Percentiles rank a stretch among this genome's conserved stretches.
Evolutionary conservation across 2,113 vertebrate genomes (phyloP).

Genomic region (Apeltes quadracus): DNA sequence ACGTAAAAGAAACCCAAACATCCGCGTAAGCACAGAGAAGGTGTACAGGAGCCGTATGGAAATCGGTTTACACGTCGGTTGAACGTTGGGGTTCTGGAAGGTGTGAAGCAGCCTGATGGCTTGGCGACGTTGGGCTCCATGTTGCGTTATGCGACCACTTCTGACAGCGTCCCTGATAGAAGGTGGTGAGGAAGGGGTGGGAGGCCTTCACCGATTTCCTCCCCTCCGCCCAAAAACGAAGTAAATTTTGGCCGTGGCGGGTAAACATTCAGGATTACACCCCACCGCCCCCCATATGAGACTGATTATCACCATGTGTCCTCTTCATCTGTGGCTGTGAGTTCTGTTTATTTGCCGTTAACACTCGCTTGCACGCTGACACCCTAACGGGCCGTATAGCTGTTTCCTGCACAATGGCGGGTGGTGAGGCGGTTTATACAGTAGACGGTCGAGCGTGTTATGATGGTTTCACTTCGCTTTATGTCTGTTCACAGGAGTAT

Average conservation of each 20-base stretch:
- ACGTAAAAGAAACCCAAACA: neutral
- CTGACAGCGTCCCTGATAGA: neutral
- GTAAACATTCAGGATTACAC: neutral
- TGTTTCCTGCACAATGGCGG: too few species aligned
- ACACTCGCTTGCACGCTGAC: neutral
- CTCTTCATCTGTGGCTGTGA: neutral
- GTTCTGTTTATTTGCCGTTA: neutral
- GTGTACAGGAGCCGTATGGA: neutral
- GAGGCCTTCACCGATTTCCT: neutral
- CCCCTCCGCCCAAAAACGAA: neutral
- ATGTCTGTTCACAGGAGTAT: constrained; percentile 84
- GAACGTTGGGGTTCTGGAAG: neutral
- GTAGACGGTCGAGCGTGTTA: neutral
- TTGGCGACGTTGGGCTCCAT: neutral
- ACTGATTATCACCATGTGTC: neutral
- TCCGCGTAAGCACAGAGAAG: too few species aligned
- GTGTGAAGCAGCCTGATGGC: too few species aligned
- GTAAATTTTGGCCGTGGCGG: neutral
- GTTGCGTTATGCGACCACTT: neutral
- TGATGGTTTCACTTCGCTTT: neutral
- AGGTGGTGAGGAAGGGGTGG: neutral
- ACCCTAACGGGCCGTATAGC: neutral
- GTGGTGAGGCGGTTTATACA: neutral
- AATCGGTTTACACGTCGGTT: too few species aligned
- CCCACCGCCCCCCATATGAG: neutral